phyloP scores from a whole-genome alignment of 2,888 invertebrate species.

The Drosophila fulvimacula region DNA sequence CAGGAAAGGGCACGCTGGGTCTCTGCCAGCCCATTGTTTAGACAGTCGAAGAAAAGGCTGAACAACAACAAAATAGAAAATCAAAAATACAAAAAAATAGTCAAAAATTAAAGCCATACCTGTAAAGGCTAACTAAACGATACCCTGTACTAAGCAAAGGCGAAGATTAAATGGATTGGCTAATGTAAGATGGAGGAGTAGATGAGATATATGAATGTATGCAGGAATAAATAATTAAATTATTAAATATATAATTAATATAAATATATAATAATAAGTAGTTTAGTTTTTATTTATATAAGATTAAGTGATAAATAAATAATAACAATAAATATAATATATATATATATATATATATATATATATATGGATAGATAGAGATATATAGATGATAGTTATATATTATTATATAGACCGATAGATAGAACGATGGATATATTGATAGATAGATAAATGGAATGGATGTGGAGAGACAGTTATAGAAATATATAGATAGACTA shows the following conservation, averaged over 20 bases:
- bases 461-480: too few relatives aligned
- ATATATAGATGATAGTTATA: not conserved
- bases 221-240: not conserved
- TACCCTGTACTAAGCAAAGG: slow-evolving; percentile 14
- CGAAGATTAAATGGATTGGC: too few relatives aligned
- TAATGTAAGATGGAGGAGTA: not conserved
- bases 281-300: not conserved
- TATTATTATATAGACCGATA: not conserved
- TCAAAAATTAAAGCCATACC: not conserved
- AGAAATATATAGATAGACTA: not conserved
- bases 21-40: slow-evolving; percentile 57
- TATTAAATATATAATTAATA: not conserved
- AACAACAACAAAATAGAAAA: slow-evolving; percentile 15
- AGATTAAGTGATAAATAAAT: not conserved
- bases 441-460: not conserved
- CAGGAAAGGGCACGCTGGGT: slow-evolving; percentile 49
- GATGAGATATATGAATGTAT: not conserved
- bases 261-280: too few relatives aligned
- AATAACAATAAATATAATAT: too few relatives aligned
- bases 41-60: slow-evolving; percentile 57
- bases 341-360: too few relatives aligned
- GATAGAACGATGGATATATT: not conserved
- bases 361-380: not conserved
- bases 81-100: slow-evolving; percentile 4
- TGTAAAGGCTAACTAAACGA: not conserved